Conservation (phyloP, 1,140 invertebrate genomes). For the Melipona quadrifasciata region DNA sequence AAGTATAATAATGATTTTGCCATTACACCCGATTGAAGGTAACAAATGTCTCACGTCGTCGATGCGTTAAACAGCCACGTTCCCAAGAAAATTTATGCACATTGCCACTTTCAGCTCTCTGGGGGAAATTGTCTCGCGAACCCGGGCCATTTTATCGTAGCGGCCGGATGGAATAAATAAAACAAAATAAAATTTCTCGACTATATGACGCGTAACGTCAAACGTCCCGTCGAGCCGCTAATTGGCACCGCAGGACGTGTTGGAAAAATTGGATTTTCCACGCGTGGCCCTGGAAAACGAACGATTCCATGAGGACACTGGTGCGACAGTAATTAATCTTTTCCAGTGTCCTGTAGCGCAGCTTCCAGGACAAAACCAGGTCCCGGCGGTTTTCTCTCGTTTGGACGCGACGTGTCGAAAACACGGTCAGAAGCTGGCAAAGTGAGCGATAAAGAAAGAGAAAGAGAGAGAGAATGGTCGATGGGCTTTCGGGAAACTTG, state of each 20-base stretch:
- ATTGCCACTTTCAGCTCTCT: background rate
- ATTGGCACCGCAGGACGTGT: background rate
- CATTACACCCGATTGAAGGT: background rate
- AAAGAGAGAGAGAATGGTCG: background rate
- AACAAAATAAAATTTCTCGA: background rate
- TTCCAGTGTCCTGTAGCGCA: background rate
- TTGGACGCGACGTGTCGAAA: slow-evolving; percentile 30
- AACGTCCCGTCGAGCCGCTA: slow-evolving; percentile 9
- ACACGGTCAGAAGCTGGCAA: slow-evolving; percentile 1
- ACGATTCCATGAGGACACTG: background rate
- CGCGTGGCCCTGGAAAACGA: background rate
- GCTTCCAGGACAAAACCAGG: background rate
- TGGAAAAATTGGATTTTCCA: slow-evolving; percentile 25
- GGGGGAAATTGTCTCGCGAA: background rate
- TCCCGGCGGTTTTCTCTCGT: background rate
- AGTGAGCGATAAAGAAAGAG: background rate
- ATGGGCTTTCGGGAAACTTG: slow-evolving; percentile 4
- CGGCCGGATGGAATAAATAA: background rate
- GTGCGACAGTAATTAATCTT: slow-evolving; percentile 45
- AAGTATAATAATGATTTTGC: background rate
- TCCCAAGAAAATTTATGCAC: background rate
- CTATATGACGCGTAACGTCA: background rate
- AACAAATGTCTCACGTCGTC: background rate
- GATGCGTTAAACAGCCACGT: background rate
- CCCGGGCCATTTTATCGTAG: background rate